Base-by-base conservation (phyloP, 2,888 invertebrate species). In the Germaria angustata region DNA sequence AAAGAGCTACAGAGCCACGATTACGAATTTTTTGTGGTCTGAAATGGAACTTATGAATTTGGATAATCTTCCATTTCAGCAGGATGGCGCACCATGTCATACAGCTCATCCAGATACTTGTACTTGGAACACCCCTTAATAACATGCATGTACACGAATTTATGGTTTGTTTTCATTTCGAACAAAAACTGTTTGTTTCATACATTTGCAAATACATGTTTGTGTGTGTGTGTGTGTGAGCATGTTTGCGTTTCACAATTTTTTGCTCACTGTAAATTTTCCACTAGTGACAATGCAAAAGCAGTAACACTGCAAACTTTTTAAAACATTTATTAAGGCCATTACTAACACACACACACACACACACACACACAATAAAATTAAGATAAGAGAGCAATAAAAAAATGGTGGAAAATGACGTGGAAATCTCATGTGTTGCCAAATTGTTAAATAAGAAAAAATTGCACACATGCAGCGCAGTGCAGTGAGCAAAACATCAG, bases 321-420 rank as follows among this genome's bases (percentile, higher is more conserved):
- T 57, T 59, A 49, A 39, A 77, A 63, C 55, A 77, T 81, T 63
- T n/a, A 68, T 69, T 77, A 46, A 41, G 72, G 77, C 53, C 73
- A 59, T 66, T 59, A 9, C 34, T 39, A 15, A 17, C 55, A 57
- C 46, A 32, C 53, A 22, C 13, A 24, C 4, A 4, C 2, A 61
- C 20, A 53, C n/a, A n/a, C n/a, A n/a, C n/a, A 28, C 17, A 61
- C 17, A 8, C 6, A 44, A 4, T 13, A 11, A 46, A 63, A 36
- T 15, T 2, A 22, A 32, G n/a, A 24, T 2, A 36, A 51, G 11
- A 61, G 28, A 39, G 36, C 20, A 61, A 34, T 8, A 69, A 57
- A 24, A 57, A 55, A 49, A 32, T 22, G 32, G 55, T 61, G 3
- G 9, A 46, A 75, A 39, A 72, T 61, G 53, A 61, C 15, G 9